A percentile compares a stretch with the other conserved stretches of the same genome.
Evolutionary conservation across 1,140 invertebrate genomes (phyloP).

Genomic region (Eriosoma lanigerum): DNA sequence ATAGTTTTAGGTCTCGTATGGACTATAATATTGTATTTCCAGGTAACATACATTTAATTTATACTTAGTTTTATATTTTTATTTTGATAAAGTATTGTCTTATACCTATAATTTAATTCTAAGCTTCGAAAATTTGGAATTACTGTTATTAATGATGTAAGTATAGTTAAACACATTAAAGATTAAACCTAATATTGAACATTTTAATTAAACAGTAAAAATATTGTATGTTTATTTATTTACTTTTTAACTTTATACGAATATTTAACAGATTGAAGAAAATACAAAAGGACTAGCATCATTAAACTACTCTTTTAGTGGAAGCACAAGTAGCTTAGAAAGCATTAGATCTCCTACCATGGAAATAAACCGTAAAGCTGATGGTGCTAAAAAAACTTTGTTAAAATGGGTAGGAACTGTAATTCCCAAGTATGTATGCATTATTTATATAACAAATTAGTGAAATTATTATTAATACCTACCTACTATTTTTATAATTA

Average conservation of each 20-base stretch:
- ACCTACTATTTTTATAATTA: no score
- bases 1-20: slow-evolving; percentile 97
- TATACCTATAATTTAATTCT: slow-evolving; percentile 21
- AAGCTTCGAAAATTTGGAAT: slow-evolving; percentile 47
- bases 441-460: neutral
- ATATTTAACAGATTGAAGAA: slow-evolving; percentile 83
- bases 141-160: slow-evolving; percentile 32
- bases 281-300: slow-evolving; percentile 88
- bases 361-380: slow-evolving; percentile 72
- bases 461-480: no score
- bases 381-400: slow-evolving; percentile 87
- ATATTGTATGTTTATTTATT: no score
- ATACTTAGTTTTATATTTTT: neutral
- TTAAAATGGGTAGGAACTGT: slow-evolving; percentile 93
- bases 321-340: slow-evolving; percentile 78
- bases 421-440: slow-evolving; percentile 81
- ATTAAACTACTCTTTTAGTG: slow-evolving; percentile 73
- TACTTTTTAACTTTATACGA: no score
- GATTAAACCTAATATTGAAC: neutral
- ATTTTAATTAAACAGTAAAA: neutral
- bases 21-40: slow-evolving; percentile 99
- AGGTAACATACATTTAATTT: slow-evolving; percentile 66
- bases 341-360: slow-evolving; percentile 62
- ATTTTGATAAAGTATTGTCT: neutral
- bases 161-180: slow-evolving; percentile 5